Evolutionary conservation across 2,888 invertebrate genomes (phyloP).

Genomic region (Matsumyia berberina): DNA sequence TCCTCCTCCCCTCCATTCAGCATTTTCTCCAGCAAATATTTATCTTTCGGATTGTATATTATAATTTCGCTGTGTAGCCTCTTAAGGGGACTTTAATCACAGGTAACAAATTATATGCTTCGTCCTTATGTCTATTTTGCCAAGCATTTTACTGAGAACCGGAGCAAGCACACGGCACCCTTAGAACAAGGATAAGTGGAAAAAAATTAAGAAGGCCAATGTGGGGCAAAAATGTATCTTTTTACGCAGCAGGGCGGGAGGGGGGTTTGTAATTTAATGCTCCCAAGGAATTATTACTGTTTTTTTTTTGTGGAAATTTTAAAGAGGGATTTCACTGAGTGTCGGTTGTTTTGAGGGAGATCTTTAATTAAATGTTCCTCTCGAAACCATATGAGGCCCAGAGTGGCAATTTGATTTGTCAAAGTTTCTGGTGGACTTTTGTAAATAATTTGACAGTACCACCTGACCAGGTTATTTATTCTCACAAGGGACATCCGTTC

Average conservation of each 20-base stretch:
- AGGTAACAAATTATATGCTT: slow-evolving; percentile 45
- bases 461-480: slow-evolving; percentile 43
- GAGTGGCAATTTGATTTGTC: slow-evolving; percentile 31
- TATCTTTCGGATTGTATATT: slow-evolving; percentile 26
- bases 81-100: slow-evolving; percentile 51
- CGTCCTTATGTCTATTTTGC: slow-evolving; percentile 4
- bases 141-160: not conserved
- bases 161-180: not conserved
- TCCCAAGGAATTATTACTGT: slow-evolving; percentile 36
- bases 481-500: not conserved
- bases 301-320: slow-evolving; percentile 4
- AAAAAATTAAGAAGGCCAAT: slow-evolving; percentile 45
- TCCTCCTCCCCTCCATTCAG: not conserved
- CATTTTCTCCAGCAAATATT: slow-evolving; percentile 36
- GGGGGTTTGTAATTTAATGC: slow-evolving; percentile 39
- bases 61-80: slow-evolving; percentile 40
- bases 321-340: slow-evolving; percentile 26
- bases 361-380: slow-evolving; percentile 34
- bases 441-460: slow-evolving; percentile 33
- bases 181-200: slow-evolving; percentile 27
- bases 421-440: slow-evolving; percentile 22
- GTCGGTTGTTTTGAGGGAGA: not conserved
- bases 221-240: not conserved
- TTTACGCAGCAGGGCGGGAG: not conserved
- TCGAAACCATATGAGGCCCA: slow-evolving; percentile 30